phyloP scores from a whole-genome alignment of 1,140 invertebrate species.

The Ips nitidus region DNA sequence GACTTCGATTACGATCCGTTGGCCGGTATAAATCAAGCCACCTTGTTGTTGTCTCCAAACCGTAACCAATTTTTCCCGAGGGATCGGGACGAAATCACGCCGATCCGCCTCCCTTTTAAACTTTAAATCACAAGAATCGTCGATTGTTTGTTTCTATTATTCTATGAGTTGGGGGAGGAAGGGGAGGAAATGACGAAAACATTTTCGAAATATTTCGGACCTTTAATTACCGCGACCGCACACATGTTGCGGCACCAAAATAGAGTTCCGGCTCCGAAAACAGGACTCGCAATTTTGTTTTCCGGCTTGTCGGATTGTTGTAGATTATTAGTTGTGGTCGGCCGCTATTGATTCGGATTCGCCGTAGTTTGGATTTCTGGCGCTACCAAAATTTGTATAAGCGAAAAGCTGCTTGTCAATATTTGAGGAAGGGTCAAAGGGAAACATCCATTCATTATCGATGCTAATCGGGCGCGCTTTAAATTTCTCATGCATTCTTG shows the following conservation, averaged over 20 bases:
- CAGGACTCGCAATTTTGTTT: conserved; percentile 24
- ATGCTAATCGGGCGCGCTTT: not conserved
- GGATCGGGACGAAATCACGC: conserved; percentile 13
- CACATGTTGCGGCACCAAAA: conserved; percentile 20
- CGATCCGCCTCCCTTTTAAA: too few relatives aligned
- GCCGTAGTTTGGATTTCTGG: conserved; percentile 28
- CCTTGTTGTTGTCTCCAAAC: conserved; percentile 29
- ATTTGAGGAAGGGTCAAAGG: conserved; percentile 14
- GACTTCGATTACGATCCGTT: conserved; percentile 21
- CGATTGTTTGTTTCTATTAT: too few relatives aligned
- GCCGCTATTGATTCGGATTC: conserved; percentile 28
- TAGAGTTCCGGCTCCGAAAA: conserved; percentile 24
- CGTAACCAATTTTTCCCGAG: conserved; percentile 25
- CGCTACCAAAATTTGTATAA: conserved; percentile 7
- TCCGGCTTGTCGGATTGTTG: conserved; percentile 20
- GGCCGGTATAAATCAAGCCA: conserved; percentile 27
- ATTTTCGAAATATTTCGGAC: conserved; percentile 25
- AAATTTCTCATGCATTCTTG: not conserved
- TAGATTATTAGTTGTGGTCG: conserved; percentile 27
- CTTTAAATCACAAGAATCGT: too few relatives aligned
- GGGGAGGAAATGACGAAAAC: conserved; percentile 20
- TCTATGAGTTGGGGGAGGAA: not conserved
- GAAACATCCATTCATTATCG: not conserved
- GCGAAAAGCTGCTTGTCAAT: conserved; percentile 1
- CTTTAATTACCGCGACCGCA: conserved; percentile 30